Conservation (phyloP, 1,140 invertebrate species). For the Drosophila sulfurigaster region DNA sequence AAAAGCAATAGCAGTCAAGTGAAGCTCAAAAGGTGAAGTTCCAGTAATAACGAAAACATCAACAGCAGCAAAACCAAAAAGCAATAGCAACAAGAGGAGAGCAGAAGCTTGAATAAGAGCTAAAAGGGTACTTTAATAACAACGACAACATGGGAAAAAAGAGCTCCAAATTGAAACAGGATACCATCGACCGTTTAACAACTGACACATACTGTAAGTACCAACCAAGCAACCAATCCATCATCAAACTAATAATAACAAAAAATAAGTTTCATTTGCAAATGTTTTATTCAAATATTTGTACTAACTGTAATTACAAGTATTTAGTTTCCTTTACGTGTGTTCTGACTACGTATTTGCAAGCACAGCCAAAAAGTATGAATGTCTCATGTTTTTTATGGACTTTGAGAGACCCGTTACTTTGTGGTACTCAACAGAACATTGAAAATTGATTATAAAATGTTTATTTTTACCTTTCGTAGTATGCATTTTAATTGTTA, state of each 20-base stretch:
- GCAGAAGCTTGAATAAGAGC: conserved; percentile 13
- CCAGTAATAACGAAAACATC: conserved; percentile 13
- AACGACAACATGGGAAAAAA: conserved; percentile 92
- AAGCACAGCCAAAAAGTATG: no score
- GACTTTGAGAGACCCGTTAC: no score
- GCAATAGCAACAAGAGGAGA: conserved; percentile 12
- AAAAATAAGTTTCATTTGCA: conserved; percentile 11
- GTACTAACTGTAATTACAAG: neutral
- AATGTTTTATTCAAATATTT: conserved; percentile 8
- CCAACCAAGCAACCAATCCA: conserved; percentile 45
- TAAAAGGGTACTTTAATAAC: conserved; percentile 22
- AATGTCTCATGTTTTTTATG: no score
- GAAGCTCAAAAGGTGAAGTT: conserved; percentile 42
- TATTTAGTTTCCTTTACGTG: no score
- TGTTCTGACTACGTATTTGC: no score
- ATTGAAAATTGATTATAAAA: no score
- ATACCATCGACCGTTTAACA: conserved; percentile 94
- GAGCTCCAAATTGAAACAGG: conserved; percentile 96
- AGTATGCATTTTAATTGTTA: no score
- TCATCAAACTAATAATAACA: conserved; percentile 9
- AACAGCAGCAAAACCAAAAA: conserved; percentile 19
- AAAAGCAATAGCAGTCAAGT: conserved; percentile 75
- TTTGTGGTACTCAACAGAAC: no score
- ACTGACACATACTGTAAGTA: conserved; percentile 96
- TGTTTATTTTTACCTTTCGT: no score